Base-by-base conservation (phyloP, 2,888 invertebrate genomes). In the Cantharis flavilabris region DNA sequence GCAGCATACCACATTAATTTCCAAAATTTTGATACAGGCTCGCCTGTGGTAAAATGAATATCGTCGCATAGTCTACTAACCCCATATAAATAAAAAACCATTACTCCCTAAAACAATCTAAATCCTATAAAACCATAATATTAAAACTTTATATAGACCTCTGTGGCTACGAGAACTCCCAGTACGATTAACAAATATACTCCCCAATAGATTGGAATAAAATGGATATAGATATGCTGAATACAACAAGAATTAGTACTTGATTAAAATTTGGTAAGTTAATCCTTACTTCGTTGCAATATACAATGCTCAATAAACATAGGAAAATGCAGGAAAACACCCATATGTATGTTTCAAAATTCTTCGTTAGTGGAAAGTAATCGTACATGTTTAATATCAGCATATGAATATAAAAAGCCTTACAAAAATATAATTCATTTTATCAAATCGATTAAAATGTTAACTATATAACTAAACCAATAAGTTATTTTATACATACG, bases 1-100 rank as follows among this genome's bases (percentile, higher is more conserved):
- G 80, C 75, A 9, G 80, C 30, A 23, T 81, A 82, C 83, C 83
- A 83, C 18, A 83, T 64, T 10, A 80, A 62, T 13, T 75, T 70
- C 79, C 80, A 82, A 71, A 80, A 81, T 49, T 78, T 79, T 69
- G 82, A 80, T 1, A 82, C 81, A 67, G 76, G 78, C 64, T 77
- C 75, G 10, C 82, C 82, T 4, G 82, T 81, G 33, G 76, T 74
- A 75, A 84, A 84, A 63, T 82, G 75, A n/a, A 84, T 82, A 70
- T 84, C 84, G 63, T 83, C 81, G 20, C 80, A 82, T n/a, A 84
- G 75, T 62, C 84, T 73, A 14, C 74, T 72, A n/a, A 82, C 82
- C 11, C 84, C 83, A 69, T 84, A 84, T 64, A 81, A 73, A 71
- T 82, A 83, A 71, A 81, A 82, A 9, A 83, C 78, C 70, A 70